Conservation (phyloP, 2,797 vertebrate species). For the Hypotaenidia okinawae region DNA sequence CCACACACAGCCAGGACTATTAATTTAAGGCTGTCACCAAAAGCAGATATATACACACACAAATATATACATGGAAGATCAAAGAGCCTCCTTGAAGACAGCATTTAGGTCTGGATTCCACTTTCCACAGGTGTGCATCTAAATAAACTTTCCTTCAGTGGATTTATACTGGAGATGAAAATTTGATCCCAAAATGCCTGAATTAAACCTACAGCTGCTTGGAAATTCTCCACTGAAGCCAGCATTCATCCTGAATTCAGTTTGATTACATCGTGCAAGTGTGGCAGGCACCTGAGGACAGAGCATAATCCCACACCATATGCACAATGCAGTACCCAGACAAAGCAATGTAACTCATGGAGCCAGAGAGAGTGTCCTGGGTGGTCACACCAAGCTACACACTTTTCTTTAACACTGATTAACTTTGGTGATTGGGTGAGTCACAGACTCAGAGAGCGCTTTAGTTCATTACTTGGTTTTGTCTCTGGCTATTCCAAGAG, state of each 20-base stretch:
- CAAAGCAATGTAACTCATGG: not conserved
- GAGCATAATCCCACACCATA: not conserved
- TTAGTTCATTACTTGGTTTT: not conserved
- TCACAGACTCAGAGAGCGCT: not conserved
- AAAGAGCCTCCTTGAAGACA: not conserved
- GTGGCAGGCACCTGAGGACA: not conserved
- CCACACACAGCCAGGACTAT: not conserved
- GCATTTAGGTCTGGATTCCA: not conserved
- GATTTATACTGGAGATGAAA: not conserved
- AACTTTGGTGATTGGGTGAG: not conserved
- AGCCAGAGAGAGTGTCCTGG: not conserved
- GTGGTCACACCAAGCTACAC: not conserved
- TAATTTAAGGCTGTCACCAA: not conserved
- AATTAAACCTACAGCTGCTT: not conserved
- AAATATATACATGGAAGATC: not conserved
- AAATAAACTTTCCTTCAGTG: not conserved
- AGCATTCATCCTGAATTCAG: not conserved
- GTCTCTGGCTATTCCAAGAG: not conserved
- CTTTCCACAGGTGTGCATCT: not conserved
- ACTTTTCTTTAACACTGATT: not conserved
- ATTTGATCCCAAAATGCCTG: not conserved
- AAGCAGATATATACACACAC: not conserved
- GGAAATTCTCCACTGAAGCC: not conserved
- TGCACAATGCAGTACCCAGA: not conserved
- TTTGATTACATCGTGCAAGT: not conserved